Base-by-base conservation (phyloP, 92 coral and sea anemone species). In the Blastomussa wellsi region DNA sequence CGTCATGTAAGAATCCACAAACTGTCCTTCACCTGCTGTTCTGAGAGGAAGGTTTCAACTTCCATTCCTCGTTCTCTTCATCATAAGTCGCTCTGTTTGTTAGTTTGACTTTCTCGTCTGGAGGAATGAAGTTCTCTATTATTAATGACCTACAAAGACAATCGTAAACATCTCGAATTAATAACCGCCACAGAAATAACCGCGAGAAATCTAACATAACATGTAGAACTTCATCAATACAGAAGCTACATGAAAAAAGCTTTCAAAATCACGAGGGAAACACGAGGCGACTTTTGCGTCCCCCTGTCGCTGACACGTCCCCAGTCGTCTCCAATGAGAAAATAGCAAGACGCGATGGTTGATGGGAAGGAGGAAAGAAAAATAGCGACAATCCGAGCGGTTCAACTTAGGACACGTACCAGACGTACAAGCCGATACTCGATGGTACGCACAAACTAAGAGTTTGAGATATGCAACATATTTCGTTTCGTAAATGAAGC, bases 31-130 rank as follows among this genome's bases (percentile, higher is more conserved):
- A 93, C 96, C 89, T 88, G 86, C 87, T 89, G 55, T 93, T 96
- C 64, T 96, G 97, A n/a, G 99, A 91, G 37, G 95, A 84, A 17
- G 99, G 94, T 85, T 92, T 95, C 33, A 95, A 82, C 78, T 86
- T 92, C 99, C 99, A 96, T n/a, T 90, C 85, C 53, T 96, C 96
- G 64, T 87, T 95, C 59, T 96, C 99, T 79, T 96, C 99, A 77
- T 96, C 99, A 82, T 91, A 96, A 69, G 67, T 60, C 2, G 98
- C 95, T 67, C 98, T 87, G 83, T 91, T 93, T 81, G 90, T 90
- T 4, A 96, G 87, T 76, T 96, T 96, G 38, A 77, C 80, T 76
- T 88, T 92, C 82, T 96, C 99, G 71, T 96, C 99, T 4, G 94
- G 89, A 36, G 99, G 98, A 35, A 96, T 85, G 85, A 96, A 96